A percentile compares a stretch with the other conserved stretches of the same genome.
These are phyloP conservation scores for Drosophila yakuba DNA, from an alignment of 1,140 invertebrate genomes.

Conservation along the genomic window DNA sequence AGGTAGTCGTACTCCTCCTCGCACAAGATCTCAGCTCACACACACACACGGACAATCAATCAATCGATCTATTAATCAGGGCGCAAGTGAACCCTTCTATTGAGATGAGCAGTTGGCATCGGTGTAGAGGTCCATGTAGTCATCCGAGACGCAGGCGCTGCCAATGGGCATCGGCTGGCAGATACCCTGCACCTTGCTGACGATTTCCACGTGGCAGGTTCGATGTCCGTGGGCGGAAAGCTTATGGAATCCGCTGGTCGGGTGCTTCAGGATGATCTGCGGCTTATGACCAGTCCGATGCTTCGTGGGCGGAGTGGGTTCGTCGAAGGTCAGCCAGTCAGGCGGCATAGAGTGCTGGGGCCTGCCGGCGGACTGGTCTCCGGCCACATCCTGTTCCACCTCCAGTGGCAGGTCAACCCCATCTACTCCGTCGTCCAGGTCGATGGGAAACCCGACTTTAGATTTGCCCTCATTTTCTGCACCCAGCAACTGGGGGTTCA, in stretches of 20 bases:
- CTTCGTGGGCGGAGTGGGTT: slow-evolving; percentile 44
- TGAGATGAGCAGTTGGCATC: slow-evolving; percentile 53
- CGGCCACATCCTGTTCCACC: slow-evolving; percentile 49
- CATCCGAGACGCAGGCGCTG: slow-evolving; percentile 73
- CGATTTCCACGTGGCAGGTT: slow-evolving; percentile 71
- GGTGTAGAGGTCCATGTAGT: slow-evolving; percentile 76
- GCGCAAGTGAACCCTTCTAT: slow-evolving; percentile 17
- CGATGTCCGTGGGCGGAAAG: slow-evolving; percentile 55
- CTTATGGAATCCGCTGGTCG: slow-evolving; percentile 56
- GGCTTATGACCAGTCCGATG: slow-evolving; percentile 39
- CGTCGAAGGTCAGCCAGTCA: slow-evolving; percentile 63
- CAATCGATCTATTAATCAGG: slow-evolving; percentile 28
- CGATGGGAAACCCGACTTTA: slow-evolving; percentile 58
- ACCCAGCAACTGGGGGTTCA: slow-evolving; percentile 46
- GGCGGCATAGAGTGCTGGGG: slow-evolving; percentile 56
- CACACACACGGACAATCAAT: slow-evolving; percentile 22
- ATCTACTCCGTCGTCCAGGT: slow-evolving; percentile 63
- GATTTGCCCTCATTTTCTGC: slow-evolving; percentile 49
- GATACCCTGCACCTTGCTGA: slow-evolving; percentile 68
- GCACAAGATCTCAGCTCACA: slow-evolving; percentile 30
- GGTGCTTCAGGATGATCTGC: slow-evolving; percentile 54
- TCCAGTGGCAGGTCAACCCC: slow-evolving; percentile 63
- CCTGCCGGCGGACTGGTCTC: slow-evolving; percentile 13
- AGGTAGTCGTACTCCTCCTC: slow-evolving; percentile 63
- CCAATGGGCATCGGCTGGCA: slow-evolving; percentile 71